Base-by-base conservation (phyloP, 2,113 vertebrate species). In the Colistium nudipinnis region DNA sequence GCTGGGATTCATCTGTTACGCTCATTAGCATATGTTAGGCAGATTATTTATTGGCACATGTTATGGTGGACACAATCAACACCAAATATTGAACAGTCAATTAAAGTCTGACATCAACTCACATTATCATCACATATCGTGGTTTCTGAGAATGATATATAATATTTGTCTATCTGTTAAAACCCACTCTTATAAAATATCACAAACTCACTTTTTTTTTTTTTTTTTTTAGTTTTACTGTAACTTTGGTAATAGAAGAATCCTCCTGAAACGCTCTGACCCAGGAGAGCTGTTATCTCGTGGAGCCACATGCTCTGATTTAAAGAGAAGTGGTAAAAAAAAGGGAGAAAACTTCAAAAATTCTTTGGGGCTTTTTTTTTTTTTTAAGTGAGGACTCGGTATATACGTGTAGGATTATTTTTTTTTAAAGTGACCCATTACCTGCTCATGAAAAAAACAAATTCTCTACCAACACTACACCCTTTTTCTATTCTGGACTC, bases 211-310 rank as follows among this genome's bases (percentile, higher is more conserved):
- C n/a, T n/a, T n/a, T n/a, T n/a, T n/a, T n/a, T n/a, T n/a, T n/a
- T n/a, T n/a, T n/a, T n/a, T n/a, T n/a, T n/a, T n/a, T n/a, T n/a
- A n/a, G n/a, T n/a, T n/a, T n/a, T n/a, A n/a, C n/a, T n/a, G n/a
- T 38, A 17, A 62, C 62, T 30, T 60, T 16, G 33, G 19, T 28
- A 67, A n/a, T n/a, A n/a, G n/a, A n/a, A n/a, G n/a, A n/a, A 71
- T 75, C 33, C 56, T 70, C 35, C 14, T 53, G 63, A 55, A 70
- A 55, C 44, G 43, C 27, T 48, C n/a, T 61, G 20, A 44, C 48
- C 33, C 61, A 54, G 49, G 47, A 52, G 36, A 65, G 49, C 45
- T 52, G 48, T 80, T 76, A 79, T 80, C 72, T 76, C 11, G n/a
- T 65, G 38, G 73, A 73, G 44, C 59, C 67, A 83, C 71, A 68